Evolutionary conservation across 2,888 invertebrate genomes (phyloP), one percentile per base, ranked within the genome.

Genomic region (Steromphala cineraria): DNA sequence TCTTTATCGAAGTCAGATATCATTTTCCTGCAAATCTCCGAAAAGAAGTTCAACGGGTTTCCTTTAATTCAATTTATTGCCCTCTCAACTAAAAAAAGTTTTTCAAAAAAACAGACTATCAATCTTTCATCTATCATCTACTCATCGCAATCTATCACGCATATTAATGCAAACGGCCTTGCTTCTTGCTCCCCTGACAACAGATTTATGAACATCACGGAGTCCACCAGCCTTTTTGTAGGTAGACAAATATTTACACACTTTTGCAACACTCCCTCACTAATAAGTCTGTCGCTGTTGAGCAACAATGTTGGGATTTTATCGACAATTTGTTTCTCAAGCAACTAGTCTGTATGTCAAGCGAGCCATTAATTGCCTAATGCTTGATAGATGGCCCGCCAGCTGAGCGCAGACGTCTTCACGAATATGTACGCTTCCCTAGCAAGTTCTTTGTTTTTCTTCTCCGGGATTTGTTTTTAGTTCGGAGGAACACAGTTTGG

Each of bases 201-300:
- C 71, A 71, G 71, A 71, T 71, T 71, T 71, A 71, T 71, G 17
- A 71, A 36, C 10, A 36, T 36, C 71, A n/a, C 10, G 56, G 56
- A 56, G 24, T 56, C 56, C 24, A 21, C 19, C 7, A 71, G 31
- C 19, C n/a, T 71, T 71, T 71, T 36, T 71, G 19, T 36, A 36
- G 40, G 19, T 71, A 71, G 40, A 36, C 71, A 71, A 71, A 71
- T 71, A 71, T 71, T 71, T 71, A 71, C 36, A 31, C 71, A 19
- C 71, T 71, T 40, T 36, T 17, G 19, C 3, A 19, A 71, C 19
- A 36, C 71, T 36, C 71, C 10, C 40, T 36, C 36, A 36, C 24
- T 71, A 36, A 40, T 71, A 36, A 31, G 71, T 36, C 71, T 36
- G 36, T 19, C 19, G 31, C 19, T 71, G 19, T 71, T 19, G 31